Conservation (phyloP, 1,140 invertebrate species). For the Neodiprion pinetum region DNA sequence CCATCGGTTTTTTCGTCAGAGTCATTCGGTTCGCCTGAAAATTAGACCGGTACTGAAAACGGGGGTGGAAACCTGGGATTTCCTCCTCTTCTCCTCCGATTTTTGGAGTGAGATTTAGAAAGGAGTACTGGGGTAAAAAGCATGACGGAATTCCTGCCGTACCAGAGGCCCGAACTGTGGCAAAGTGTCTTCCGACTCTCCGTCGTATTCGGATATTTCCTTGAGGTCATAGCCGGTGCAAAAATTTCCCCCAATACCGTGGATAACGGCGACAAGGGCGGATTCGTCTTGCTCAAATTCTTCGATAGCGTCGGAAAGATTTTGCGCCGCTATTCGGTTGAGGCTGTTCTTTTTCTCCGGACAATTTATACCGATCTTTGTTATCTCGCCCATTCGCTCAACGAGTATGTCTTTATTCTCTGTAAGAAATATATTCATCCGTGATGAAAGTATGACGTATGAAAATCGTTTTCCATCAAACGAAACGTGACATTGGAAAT, state of each 20-base stretch:
- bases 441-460: background rate
- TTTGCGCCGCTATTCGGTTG: constrained; percentile 69
- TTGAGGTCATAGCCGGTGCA: constrained; percentile 88
- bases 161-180: constrained; percentile 61
- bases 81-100: background rate
- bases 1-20: constrained; percentile 80
- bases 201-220: constrained; percentile 66
- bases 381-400: constrained; percentile 69
- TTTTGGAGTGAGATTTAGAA: constrained; percentile 34
- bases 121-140: background rate
- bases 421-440: constrained; percentile 25
- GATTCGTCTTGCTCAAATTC: constrained; percentile 80
- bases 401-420: constrained; percentile 59
- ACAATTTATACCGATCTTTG: constrained; percentile 85
- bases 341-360: constrained; percentile 84
- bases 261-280: constrained; percentile 76
- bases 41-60: background rate
- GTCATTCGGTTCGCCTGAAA: constrained; percentile 68
- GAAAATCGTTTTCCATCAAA: background rate
- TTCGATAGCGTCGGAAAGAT: constrained; percentile 75
- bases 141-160: constrained; percentile 51
- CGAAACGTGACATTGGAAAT: constrained; percentile 7
- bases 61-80: no score
- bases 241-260: constrained; percentile 90
- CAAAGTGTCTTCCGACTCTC: constrained; percentile 43